phyloP scores from a whole-genome alignment of 2,113 vertebrate genomes.

The Jaculus jaculus region DNA sequence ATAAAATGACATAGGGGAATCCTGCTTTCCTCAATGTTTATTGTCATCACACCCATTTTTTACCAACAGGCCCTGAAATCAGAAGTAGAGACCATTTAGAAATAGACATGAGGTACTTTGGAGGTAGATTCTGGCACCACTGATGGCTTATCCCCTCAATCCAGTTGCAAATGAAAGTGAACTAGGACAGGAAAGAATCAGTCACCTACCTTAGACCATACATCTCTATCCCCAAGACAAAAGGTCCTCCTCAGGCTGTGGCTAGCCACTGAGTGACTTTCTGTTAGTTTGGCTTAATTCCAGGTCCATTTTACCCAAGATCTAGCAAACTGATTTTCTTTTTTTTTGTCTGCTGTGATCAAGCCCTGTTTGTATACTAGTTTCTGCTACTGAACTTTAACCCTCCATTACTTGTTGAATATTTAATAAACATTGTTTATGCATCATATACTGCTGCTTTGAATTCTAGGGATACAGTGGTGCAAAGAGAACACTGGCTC shows the following conservation, averaged over 20 bases:
- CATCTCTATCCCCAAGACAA: not conserved
- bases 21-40: conserved; percentile 28
- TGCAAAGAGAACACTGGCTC: not conserved
- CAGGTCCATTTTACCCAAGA: not conserved
- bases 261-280: not conserved
- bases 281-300: not conserved
- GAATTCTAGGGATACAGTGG: not conserved
- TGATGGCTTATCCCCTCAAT: not conserved
- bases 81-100: conserved; percentile 59
- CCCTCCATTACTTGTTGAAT: not conserved
- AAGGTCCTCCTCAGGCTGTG: not conserved
- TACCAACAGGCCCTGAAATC: conserved; percentile 56
- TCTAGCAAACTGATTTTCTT: not conserved
- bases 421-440: not conserved
- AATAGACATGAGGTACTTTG: not conserved
- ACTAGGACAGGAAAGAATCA: not conserved
- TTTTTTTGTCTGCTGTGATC: not conserved
- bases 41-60: conserved; percentile 44
- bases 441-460: not conserved
- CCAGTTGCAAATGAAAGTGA: not conserved
- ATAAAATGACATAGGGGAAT: conserved; percentile 67
- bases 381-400: not conserved
- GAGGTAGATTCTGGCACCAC: not conserved
- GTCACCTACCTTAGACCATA: not conserved
- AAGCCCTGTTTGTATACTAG: not conserved